A percentile compares a stretch with the other conserved stretches of the same genome.
These are phyloP conservation scores for Xenus cinereus DNA, from an alignment of 2,113 vertebrate genomes.

Conservation along the genomic window DNA sequence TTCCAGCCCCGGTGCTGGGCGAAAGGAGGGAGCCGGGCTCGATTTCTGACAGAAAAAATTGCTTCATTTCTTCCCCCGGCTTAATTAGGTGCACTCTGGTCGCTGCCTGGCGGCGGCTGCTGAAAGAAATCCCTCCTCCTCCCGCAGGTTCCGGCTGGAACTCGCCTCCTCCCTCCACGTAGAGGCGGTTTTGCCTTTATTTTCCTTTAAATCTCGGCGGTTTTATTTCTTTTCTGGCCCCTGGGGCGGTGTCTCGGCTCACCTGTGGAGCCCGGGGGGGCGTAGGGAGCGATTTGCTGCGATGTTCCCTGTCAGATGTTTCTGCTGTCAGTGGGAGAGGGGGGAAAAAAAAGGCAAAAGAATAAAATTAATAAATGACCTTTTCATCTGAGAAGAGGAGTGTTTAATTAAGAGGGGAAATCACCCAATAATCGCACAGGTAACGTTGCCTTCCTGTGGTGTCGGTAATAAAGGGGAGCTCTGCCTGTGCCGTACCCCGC, in stretches of 20 bases:
- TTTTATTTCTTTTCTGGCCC: neutral
- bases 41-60: neutral
- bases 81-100: too few species aligned
- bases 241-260: rapidly evolving
- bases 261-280: neutral
- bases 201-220: rapidly evolving
- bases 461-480: rapidly evolving
- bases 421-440: rapidly evolving
- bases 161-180: too few species aligned
- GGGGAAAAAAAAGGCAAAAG: too few species aligned
- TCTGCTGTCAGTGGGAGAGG: rapidly evolving
- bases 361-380: neutral
- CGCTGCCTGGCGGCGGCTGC: neutral
- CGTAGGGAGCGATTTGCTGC: neutral
- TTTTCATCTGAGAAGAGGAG: rapidly evolving
- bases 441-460: rapidly evolving
- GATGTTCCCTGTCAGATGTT: rapidly evolving
- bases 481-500: rapidly evolving
- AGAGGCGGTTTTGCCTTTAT: neutral
- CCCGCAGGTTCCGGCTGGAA: neutral
- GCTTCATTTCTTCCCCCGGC: neutral
- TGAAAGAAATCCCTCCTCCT: neutral
- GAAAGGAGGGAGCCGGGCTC: neutral
- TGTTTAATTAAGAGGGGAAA: neutral
- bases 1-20: too few species aligned